Evolutionary conservation across 2,888 invertebrate species (phyloP).

Genomic region (Lasioglossum leucozonium): DNA sequence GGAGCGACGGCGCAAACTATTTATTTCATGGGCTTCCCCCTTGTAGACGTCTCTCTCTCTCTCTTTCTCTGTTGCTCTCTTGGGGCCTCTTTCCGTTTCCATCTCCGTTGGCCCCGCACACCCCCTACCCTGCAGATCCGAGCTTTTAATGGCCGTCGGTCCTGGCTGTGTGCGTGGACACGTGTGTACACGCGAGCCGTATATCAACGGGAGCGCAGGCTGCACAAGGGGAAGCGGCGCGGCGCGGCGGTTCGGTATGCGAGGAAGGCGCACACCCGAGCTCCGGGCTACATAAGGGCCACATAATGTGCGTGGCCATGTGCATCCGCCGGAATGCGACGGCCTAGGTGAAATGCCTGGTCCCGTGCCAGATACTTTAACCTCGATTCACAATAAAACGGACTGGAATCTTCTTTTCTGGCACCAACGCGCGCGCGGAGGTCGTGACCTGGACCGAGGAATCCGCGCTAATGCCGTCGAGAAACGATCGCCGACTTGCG

Average conservation of each 20-base stretch:
- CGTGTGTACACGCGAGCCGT: slow-evolving; percentile 47
- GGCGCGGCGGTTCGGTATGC: slow-evolving; percentile 44
- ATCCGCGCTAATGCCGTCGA: slow-evolving; percentile 11
- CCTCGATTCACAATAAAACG: slow-evolving; percentile 82
- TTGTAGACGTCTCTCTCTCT: slow-evolving; percentile 23
- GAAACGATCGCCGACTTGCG: slow-evolving; percentile 1
- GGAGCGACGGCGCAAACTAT: slow-evolving; percentile 58
- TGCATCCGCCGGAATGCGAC: slow-evolving; percentile 72
- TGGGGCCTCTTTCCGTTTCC: background rate
- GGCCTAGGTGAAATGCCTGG: slow-evolving; percentile 78
- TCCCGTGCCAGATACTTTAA: slow-evolving; percentile 81
- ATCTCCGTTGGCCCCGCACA: background rate
- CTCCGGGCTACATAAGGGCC: slow-evolving; percentile 49
- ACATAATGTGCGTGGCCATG: slow-evolving; percentile 66
- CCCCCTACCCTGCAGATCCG: slow-evolving; percentile 9
- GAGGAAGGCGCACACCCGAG: slow-evolving; percentile 43
- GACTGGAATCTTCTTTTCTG: slow-evolving; percentile 69
- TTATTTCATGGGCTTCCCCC: slow-evolving; percentile 57
- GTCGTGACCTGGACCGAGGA: slow-evolving; percentile 24
- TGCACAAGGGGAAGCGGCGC: slow-evolving; percentile 43
- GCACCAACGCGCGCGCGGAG: slow-evolving; percentile 27
- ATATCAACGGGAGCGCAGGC: slow-evolving; percentile 41
- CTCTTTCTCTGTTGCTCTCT: background rate
- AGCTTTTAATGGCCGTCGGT: slow-evolving; percentile 38
- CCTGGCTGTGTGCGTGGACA: background rate